phyloP scores from a whole-genome alignment of 2,113 vertebrate species.

The Gallinago paraguaiae region DNA sequence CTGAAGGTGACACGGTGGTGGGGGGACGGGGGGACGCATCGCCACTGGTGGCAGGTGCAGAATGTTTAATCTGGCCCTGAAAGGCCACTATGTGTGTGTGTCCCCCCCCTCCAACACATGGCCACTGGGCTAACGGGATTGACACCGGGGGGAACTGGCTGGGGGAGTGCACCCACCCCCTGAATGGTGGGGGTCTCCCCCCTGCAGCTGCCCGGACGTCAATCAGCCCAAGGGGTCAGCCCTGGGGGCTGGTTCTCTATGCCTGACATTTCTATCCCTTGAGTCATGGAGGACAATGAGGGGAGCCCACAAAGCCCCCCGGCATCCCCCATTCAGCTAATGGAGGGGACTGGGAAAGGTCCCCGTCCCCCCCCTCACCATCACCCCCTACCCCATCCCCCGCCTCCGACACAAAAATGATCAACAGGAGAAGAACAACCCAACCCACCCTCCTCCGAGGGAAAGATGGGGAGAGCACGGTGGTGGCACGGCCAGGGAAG shows the following conservation, averaged over 20 bases:
- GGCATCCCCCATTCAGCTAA: slow-evolving; percentile 49
- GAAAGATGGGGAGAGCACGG: not conserved
- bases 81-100: not conserved
- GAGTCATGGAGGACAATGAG: slow-evolving; percentile 58
- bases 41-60: not conserved
- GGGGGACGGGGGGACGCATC: not conserved
- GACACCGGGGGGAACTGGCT: slow-evolving; percentile 18
- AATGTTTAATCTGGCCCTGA: slow-evolving; percentile 37
- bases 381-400: not conserved
- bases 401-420: slow-evolving; percentile 46
- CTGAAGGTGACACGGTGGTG: slow-evolving; percentile 26
- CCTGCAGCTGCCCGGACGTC: slow-evolving; percentile 51
- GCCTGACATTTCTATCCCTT: slow-evolving; percentile 58
- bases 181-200: slow-evolving; percentile 63
- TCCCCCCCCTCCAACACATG: not conserved
- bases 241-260: slow-evolving; percentile 43
- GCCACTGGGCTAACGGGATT: slow-evolving; percentile 60
- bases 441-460: slow-evolving; percentile 14
- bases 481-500: not conserved
- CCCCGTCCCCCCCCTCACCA: too few relatives aligned
- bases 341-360: slow-evolving; percentile 42
- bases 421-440: slow-evolving; percentile 46
- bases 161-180: slow-evolving; percentile 33
- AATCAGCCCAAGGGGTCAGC: slow-evolving; percentile 59
- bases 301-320: slow-evolving; percentile 42